Base-by-base conservation (phyloP, 2,113 vertebrate species). In the Nansenia antarctica region DNA sequence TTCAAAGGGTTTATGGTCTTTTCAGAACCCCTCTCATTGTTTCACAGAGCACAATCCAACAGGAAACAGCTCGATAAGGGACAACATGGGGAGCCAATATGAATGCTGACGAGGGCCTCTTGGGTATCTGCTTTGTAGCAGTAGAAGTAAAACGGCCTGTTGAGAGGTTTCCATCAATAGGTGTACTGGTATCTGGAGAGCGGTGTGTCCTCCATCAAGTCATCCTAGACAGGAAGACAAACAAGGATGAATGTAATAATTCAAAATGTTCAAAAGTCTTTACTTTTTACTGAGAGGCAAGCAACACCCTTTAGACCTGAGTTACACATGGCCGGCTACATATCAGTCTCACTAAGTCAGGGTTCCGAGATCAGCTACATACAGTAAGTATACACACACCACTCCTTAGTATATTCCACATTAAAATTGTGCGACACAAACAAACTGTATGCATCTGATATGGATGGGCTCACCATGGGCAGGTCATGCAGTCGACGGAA, bases 181-280 rank as follows among this genome's bases (percentile, higher is more conserved):
- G 83, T 88, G 86, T 95, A 94, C 80, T 83, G 88, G 89, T 93
- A 95, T 79, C 93, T 93, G 73, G 95, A 95, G 82, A 96, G 90
- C 1, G 95, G 95, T 0, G 94, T 94, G 83, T 95, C 94, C 83
- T 96, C 95, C 93, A 96, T 94, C 89, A 95, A 89, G 84, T 96
- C 95, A 74, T 95, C 95, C 95, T 96, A 80, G 30, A 74, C 24
- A 37, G 58, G 47, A 53, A 15, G 11, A 59, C 0, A 64, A 29
- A 73, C 49, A 9, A 31, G 9, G 8, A 72, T 27, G 3, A 22
- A n/a, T n/a, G 14, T 18, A 8, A 9, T 14, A 8, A 61, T 27
- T 11, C 18, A 52, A 31, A 34, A 11, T 58, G 45, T 52, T 52
- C 15, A 27, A 34, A 58, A 60, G n/a, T n/a, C n/a, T n/a, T n/a